phyloP scores from a whole-genome alignment of 2,113 vertebrate species.

The Oncorhynchus kisutch region DNA sequence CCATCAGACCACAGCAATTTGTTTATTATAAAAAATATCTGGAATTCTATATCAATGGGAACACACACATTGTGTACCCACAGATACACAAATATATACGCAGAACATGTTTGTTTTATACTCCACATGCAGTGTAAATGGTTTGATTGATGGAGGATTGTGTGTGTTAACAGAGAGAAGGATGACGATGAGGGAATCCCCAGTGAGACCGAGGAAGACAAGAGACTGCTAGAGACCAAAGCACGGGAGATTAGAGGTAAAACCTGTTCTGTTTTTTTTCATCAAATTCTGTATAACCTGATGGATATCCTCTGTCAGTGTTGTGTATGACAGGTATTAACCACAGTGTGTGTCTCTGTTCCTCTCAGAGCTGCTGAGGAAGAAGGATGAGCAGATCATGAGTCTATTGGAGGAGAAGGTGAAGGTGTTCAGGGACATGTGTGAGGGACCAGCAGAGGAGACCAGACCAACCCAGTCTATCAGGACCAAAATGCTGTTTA shows the following conservation, averaged over 20 bases:
- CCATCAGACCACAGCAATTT: no score
- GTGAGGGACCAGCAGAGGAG: conserved; percentile 75
- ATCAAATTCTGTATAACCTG: background rate
- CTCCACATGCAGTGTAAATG: background rate
- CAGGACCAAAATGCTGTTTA: conserved; percentile 77
- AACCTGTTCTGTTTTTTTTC: background rate
- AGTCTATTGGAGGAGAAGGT: conserved; percentile 85
- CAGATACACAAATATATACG: no score
- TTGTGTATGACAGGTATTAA: background rate
- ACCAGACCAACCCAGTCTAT: conserved; percentile 30
- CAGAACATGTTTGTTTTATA: no score
- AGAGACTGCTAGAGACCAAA: conserved; percentile 79
- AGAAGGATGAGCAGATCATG: conserved; percentile 87
- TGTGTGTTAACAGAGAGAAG: conserved; percentile 78
- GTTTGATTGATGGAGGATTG: background rate
- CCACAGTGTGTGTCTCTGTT: background rate
- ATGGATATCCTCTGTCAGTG: background rate
- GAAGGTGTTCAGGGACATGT: conserved; percentile 83
- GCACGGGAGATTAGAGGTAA: conserved; percentile 85
- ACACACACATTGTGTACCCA: no score
- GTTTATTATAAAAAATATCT: no score
- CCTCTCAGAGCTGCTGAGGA: conserved; percentile 81
- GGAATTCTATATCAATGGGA: no score
- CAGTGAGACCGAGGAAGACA: conserved; percentile 89
- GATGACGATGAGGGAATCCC: conserved; percentile 92